Conservation (phyloP, 2,797 vertebrate species). For the Tachyglossus aculeatus region DNA sequence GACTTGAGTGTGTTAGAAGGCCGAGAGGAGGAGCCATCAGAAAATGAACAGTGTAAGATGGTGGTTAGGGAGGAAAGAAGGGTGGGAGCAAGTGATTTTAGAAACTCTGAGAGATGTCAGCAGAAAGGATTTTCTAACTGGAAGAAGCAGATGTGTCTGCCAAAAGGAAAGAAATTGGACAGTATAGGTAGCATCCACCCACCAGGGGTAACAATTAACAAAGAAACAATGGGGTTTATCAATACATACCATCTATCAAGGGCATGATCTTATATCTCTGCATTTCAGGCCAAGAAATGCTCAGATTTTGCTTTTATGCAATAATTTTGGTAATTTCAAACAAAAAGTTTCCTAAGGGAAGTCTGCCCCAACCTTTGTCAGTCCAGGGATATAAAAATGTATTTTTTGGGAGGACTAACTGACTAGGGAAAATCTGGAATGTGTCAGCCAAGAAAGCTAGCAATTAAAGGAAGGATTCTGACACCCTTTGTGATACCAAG, state of each 20-base stretch:
- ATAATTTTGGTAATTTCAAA: slow-evolving; percentile 28
- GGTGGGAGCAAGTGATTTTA: too few species aligned
- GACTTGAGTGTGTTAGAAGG: too few species aligned
- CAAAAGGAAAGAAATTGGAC: slow-evolving; percentile 9
- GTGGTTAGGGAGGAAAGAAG: too few species aligned
- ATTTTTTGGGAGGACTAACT: slow-evolving; percentile 35
- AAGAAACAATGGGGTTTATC: slow-evolving; percentile 19
- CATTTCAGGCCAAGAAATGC: slow-evolving; percentile 37
- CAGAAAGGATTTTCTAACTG: slow-evolving; percentile 10
- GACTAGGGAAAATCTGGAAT: slow-evolving; percentile 43
- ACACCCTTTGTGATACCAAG: background rate
- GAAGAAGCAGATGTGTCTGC: slow-evolving; percentile 2
- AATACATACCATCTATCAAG: slow-evolving; percentile 18
- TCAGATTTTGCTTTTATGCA: slow-evolving; percentile 56
- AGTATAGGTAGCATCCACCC: slow-evolving; percentile 10
- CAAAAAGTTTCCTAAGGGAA: slow-evolving; percentile 45
- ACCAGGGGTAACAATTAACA: slow-evolving; percentile 12
- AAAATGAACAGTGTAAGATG: too few species aligned
- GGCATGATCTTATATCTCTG: slow-evolving; percentile 28
- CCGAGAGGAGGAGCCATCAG: too few species aligned
- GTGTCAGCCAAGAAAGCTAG: slow-evolving; percentile 24
- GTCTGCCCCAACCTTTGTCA: slow-evolving; percentile 32
- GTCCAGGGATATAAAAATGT: slow-evolving; percentile 3
- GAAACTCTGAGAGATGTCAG: too few species aligned
- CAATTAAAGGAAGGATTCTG: slow-evolving; percentile 25